A percentile compares a stretch with the other conserved stretches of the same genome.
Conservation (phyloP, 2,888 invertebrate genomes). For the Agrypnus murinus region DNA sequence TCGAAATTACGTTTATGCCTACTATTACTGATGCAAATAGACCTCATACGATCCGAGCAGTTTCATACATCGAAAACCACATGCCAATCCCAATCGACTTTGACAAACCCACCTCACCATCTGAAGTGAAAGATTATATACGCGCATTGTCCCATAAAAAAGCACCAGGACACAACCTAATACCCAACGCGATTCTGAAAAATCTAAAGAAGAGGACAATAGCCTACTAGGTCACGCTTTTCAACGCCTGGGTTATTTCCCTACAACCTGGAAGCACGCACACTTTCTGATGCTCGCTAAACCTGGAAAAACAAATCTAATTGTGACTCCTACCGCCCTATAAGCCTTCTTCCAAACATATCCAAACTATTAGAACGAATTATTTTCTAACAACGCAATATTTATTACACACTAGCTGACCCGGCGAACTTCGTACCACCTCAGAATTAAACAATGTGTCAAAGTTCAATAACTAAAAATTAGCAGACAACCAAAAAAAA, state of each 20-base stretch:
- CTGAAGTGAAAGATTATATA: constrained; percentile 3
- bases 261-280: constrained; percentile 4
- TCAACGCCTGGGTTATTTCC: neutral
- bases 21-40: neutral
- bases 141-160: too few species aligned
- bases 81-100: constrained; percentile 1
- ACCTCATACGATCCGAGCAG: constrained; percentile 5
- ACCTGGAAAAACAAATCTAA: too few species aligned
- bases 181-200: neutral
- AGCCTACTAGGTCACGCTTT: neutral
- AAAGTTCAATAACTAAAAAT: too few species aligned
- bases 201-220: neutral
- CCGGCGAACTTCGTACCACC: too few species aligned
- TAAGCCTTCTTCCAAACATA: too few species aligned
- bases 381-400: too few species aligned
- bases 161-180: neutral
- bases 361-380: too few species aligned
- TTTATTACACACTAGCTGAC: too few species aligned
- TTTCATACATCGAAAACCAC: constrained; percentile 5
- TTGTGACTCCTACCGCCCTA: too few species aligned
- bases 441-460: too few species aligned
- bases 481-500: too few species aligned
- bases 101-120: constrained; percentile 10
- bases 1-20: constrained; percentile 2
- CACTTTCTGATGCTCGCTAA: too few species aligned